Conservation (phyloP, 2,113 vertebrate species). For the Otus sunia region DNA sequence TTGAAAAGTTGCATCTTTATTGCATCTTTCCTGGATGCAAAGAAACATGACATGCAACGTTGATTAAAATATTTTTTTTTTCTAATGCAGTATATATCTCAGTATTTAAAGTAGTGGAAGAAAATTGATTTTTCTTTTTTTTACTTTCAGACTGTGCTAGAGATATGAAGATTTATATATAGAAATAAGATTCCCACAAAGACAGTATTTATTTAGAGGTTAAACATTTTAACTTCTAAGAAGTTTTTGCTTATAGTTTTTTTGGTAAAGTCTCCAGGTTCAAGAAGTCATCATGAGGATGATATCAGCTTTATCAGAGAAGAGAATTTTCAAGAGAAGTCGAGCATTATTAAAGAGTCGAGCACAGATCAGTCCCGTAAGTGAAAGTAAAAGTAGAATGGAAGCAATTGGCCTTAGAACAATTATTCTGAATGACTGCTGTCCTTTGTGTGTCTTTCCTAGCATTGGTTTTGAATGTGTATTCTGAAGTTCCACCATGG, state of each 20-base stretch:
- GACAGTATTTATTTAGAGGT: background rate
- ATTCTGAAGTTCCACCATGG: background rate
- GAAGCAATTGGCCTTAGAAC: background rate
- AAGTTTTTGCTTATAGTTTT: background rate
- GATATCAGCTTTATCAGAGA: background rate
- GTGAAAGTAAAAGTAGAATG: background rate
- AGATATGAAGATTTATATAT: background rate
- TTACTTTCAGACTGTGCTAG: background rate
- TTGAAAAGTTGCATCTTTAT: no score
- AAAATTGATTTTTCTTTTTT: background rate
- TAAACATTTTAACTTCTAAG: background rate
- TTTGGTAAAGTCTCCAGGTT: constrained; percentile 29
- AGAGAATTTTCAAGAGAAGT: background rate
- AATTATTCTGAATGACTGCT: background rate
- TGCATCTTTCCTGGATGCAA: background rate
- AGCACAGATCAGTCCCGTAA: background rate
- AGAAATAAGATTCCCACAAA: background rate
- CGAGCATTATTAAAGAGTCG: background rate
- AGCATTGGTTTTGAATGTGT: background rate
- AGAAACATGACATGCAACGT: background rate
- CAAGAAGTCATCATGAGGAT: background rate
- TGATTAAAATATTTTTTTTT: background rate
- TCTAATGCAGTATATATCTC: background rate
- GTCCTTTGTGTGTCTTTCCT: background rate
- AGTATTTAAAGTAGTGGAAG: background rate